Evolutionary conservation across 2,888 invertebrate species (phyloP).

Genomic region (Alloscopus bannaensis): DNA sequence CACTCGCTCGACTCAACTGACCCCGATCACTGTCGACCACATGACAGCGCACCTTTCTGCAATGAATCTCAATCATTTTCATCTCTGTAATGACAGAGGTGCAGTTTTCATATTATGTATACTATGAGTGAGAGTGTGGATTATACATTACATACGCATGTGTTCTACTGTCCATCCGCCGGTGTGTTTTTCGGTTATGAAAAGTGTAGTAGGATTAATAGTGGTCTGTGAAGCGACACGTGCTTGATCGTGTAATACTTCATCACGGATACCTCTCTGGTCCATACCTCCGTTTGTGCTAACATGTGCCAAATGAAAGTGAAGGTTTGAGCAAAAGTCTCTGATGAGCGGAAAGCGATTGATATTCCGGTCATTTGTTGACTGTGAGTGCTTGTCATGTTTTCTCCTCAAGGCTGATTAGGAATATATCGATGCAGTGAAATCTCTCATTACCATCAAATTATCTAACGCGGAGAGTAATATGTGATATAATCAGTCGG

Average conservation of each 20-base stretch:
- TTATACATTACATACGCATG: background rate
- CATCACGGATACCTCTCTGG: conserved; percentile 9
- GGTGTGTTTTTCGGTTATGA: conserved; percentile 36
- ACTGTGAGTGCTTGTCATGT: conserved; percentile 24
- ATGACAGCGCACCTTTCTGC: conserved; percentile 49
- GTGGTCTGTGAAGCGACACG: conserved; percentile 1
- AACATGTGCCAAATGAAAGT: conserved; percentile 54
- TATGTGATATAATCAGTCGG: too few species aligned
- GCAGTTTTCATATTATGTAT: background rate
- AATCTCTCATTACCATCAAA: background rate
- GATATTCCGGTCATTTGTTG: conserved; percentile 44
- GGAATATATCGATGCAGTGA: conserved; percentile 5
- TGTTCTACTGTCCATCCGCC: conserved; percentile 1
- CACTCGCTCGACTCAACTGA: conserved; percentile 72
- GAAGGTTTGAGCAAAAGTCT: conserved; percentile 23
- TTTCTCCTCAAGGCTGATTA: conserved; percentile 35
- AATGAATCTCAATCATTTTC: conserved; percentile 5
- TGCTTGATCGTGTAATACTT: conserved; percentile 6
- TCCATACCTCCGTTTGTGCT: conserved; percentile 30
- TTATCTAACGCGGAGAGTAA: background rate
- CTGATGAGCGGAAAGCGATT: conserved; percentile 15
- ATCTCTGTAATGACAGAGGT: conserved; percentile 5
- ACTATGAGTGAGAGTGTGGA: background rate
- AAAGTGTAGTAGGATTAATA: conserved; percentile 20
- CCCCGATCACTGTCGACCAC: conserved; percentile 69